Base-by-base conservation (phyloP, 1,140 invertebrate species). In the Physella acuta region DNA sequence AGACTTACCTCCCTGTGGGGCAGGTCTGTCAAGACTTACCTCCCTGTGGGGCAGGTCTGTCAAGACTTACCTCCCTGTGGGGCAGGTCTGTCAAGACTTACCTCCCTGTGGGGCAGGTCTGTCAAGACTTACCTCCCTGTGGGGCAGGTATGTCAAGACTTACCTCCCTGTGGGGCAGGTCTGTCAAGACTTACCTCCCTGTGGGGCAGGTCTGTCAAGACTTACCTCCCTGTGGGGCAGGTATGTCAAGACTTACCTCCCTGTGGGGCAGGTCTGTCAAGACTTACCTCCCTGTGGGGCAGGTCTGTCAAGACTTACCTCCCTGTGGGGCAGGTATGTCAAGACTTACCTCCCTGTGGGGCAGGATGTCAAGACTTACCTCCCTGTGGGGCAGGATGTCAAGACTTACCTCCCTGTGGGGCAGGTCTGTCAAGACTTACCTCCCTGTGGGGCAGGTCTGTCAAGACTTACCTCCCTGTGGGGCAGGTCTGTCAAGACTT, bases 21-120 rank as follows among this genome's bases (percentile, higher is more conserved):
- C 78, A 78, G 85, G 74, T 78, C 86, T 74, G 77, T n/a, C n/a
- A n/a, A n/a, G n/a, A n/a, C n/a, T n/a, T n/a, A n/a, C n/a, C n/a
- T n/a, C n/a, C n/a, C n/a, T n/a, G n/a, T n/a, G n/a, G n/a, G n/a
- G n/a, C n/a, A 20, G 8, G 39, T 44, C 8, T 44, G 39, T 11
- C 20, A 11, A 11, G 39, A 63, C 55, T 63, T 70, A 83, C 81
- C 73, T 51, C 70, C 67, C 28, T 72, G 74, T 78, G 85, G 61
- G 71, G 85, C 78, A 78, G 85, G 74, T 78, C 86, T 74, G 77
- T n/a, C n/a, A n/a, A n/a, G n/a, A n/a, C n/a, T n/a, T n/a, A n/a
- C n/a, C n/a, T n/a, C n/a, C n/a, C n/a, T n/a, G n/a, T n/a, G n/a
- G n/a, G n/a, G n/a, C n/a, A 20, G 8, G 39, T 44, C 8, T 44